These are phyloP conservation scores for Gadus chalcogrammus DNA, from an alignment of 2,113 vertebrate species.

Conservation along the genomic window DNA sequence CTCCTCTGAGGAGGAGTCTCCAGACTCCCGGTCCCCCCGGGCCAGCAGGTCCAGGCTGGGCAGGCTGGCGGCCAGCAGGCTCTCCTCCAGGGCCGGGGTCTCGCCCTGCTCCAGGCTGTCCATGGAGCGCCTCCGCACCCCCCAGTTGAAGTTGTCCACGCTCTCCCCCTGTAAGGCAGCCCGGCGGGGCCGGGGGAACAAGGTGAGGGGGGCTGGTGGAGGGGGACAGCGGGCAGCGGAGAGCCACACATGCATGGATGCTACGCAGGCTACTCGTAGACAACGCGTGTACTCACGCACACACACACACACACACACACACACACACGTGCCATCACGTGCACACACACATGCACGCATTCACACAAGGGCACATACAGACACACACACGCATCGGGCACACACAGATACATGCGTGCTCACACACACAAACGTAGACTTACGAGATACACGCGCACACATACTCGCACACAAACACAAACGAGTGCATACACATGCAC, in stretches of 20 bases:
- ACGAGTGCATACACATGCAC: too few relatives aligned
- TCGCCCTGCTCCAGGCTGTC: constrained; percentile 92
- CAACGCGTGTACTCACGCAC: too few relatives aligned
- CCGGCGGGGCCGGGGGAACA: background rate
- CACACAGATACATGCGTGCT: background rate
- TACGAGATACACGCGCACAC: too few relatives aligned
- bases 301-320: background rate
- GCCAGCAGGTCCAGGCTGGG: constrained; percentile 82
- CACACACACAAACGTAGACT: background rate
- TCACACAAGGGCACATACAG: background rate
- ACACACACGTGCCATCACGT: constrained; percentile 7
- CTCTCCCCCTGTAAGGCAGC: constrained; percentile 86
- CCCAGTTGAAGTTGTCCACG: constrained; percentile 97
- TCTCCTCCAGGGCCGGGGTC: constrained; percentile 84
- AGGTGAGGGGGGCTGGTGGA: constrained; percentile 9
- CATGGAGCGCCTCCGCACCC: constrained; percentile 88
- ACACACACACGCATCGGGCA: too few relatives aligned
- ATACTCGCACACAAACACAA: too few relatives aligned
- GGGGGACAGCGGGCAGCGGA: background rate
- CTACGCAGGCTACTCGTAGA: background rate
- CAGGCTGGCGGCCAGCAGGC: constrained; percentile 82
- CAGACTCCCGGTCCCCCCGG: constrained; percentile 79
- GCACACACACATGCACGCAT: constrained; percentile 8
- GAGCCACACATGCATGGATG: constrained; percentile 21
- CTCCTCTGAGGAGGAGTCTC: constrained; percentile 81